Evolutionary conservation across 2,888 invertebrate genomes (phyloP).

Genomic region (Zootermopsis nevadensis): DNA sequence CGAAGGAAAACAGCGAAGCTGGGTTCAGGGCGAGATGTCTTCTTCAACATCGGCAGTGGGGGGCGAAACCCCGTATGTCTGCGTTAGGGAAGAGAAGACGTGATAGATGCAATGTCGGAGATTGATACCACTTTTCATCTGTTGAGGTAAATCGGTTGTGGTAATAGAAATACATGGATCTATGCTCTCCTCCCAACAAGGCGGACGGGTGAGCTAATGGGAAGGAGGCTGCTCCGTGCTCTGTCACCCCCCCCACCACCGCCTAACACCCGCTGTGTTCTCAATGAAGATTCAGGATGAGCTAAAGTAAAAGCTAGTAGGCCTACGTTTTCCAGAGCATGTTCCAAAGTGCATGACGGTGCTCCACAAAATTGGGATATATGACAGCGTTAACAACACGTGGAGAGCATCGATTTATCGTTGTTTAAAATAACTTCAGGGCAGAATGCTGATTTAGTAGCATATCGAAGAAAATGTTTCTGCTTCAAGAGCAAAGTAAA

Average conservation of each 20-base stretch:
- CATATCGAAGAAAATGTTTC: no score
- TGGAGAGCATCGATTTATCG: slow-evolving; percentile 6
- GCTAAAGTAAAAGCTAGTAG: slow-evolving; percentile 4
- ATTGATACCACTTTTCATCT: slow-evolving; percentile 50
- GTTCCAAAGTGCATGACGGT: neutral
- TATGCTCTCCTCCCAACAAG: slow-evolving; percentile 14
- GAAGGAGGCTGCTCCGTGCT: neutral
- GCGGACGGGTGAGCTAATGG: slow-evolving; percentile 4
- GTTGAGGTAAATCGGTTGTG: slow-evolving; percentile 45
- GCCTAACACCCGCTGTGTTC: slow-evolving; percentile 7
- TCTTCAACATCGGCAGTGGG: neutral
- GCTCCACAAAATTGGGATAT: neutral
- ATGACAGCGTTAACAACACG: slow-evolving; percentile 10
- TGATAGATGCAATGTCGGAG: slow-evolving; percentile 46
- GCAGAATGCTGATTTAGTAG: no score
- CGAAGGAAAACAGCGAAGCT: neutral
- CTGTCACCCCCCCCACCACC: neutral
- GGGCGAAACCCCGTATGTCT: neutral
- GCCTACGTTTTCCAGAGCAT: neutral
- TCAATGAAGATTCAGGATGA: neutral
- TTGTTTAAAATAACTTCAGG: neutral
- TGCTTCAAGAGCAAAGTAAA: no score
- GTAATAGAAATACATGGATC: slow-evolving; percentile 49
- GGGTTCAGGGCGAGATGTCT: slow-evolving; percentile 3
- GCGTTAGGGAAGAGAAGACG: slow-evolving; percentile 6